Percentiles rank a stretch among this genome's conserved stretches.
These are phyloP conservation scores for Strigamia transsilvanica DNA, from an alignment of 2,888 invertebrate genomes.

Conservation along the genomic window DNA sequence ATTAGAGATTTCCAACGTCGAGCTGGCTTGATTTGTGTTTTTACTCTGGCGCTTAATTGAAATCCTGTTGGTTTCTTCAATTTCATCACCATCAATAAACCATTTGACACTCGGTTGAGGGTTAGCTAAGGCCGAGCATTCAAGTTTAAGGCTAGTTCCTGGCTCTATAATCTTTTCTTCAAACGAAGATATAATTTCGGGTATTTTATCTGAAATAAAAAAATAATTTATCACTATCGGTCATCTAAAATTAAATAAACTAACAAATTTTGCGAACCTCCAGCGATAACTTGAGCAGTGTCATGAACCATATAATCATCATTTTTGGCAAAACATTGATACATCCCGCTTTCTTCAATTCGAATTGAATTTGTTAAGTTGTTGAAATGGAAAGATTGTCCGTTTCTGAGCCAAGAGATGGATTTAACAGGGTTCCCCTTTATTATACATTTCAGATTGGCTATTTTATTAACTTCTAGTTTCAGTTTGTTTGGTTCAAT, in stretches of 20 bases:
- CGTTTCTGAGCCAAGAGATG: constrained; percentile 63
- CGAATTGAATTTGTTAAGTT: background rate
- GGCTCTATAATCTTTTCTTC: constrained; percentile 5
- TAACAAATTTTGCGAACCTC: background rate
- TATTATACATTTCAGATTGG: constrained; percentile 62
- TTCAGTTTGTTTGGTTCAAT: background rate
- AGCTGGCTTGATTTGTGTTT: background rate
- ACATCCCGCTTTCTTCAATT: constrained; percentile 46
- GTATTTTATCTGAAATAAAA: constrained; percentile 27
- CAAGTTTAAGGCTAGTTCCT: background rate
- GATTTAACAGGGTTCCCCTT: constrained; percentile 63
- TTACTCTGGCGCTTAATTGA: background rate
- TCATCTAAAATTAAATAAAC: background rate
- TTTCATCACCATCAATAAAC: background rate
- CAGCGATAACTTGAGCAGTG: constrained; percentile 41
- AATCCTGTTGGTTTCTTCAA: background rate
- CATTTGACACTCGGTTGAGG: constrained; percentile 7
- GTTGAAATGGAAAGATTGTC: background rate
- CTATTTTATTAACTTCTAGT: background rate
- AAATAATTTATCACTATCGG: background rate
- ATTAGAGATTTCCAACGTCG: background rate
- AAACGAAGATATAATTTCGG: constrained; percentile 40
- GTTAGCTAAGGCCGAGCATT: constrained; percentile 23
- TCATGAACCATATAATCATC: constrained; percentile 26
- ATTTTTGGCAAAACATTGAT: constrained; percentile 51